Percentiles rank a stretch among this genome's conserved stretches.
phyloP scores from a whole-genome alignment of 2,113 vertebrate genomes.

The Heterochromis multidens region DNA sequence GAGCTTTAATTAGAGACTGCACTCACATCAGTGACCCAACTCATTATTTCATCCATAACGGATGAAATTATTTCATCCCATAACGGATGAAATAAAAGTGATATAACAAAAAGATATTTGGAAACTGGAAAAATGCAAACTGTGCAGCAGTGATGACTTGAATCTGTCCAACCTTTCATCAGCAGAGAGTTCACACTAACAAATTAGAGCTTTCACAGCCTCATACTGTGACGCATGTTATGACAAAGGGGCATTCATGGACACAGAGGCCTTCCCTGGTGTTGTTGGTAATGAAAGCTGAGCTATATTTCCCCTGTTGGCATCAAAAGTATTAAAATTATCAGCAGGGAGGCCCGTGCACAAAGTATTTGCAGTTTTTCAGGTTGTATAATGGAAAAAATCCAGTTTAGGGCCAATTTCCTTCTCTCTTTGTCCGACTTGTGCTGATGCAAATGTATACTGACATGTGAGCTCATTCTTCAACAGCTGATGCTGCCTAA shows the following conservation, averaged over 20 bases:
- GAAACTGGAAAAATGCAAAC: not conserved
- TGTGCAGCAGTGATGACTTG: not conserved
- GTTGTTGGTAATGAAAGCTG: not conserved
- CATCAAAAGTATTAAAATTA: rapidly evolving
- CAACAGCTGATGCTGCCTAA: not conserved
- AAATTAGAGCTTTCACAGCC: not conserved
- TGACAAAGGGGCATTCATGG: not conserved
- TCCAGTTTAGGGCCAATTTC: rapidly evolving
- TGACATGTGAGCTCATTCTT: not conserved
- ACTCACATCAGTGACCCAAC: not conserved
- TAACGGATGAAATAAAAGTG: not conserved
- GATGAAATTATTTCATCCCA: not conserved
- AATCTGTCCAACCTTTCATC: not conserved
- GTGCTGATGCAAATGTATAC: rapidly evolving
- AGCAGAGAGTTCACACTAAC: not conserved
- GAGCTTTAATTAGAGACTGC: too few relatives aligned
- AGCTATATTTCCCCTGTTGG: not conserved
- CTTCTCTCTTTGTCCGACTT: not conserved
- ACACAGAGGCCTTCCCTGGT: not conserved
- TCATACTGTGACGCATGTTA: not conserved
- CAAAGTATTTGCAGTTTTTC: not conserved
- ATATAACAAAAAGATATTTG: not conserved
- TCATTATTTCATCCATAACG: not conserved
- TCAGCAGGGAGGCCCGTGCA: not conserved
- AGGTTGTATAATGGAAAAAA: not conserved